Conservation (phyloP, 1,140 invertebrate genomes). For the Nebria ingens region DNA sequence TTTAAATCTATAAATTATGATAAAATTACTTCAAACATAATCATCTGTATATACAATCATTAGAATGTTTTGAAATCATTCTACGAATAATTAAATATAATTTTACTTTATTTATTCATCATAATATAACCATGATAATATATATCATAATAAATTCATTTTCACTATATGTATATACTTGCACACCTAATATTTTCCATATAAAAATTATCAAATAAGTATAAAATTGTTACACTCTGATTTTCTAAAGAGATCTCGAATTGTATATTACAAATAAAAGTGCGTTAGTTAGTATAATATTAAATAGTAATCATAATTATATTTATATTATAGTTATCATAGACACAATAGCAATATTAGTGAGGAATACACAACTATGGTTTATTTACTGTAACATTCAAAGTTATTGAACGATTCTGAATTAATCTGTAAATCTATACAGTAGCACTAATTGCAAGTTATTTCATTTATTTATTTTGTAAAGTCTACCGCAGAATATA, state of each 20-base stretch:
- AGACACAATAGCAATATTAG: not conserved
- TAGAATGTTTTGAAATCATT: not conserved
- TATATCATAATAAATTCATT: not conserved
- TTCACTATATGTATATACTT: not conserved
- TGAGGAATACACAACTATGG: not conserved
- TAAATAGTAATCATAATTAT: no score
- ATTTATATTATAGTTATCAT: no score
- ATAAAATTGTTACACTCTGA: not conserved
- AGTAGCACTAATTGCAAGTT: not conserved
- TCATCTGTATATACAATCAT: not conserved
- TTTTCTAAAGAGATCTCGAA: not conserved
- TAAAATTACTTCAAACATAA: not conserved
- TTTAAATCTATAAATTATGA: not conserved
- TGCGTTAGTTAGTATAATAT: no score
- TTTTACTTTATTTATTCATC: not conserved
- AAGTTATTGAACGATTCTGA: not conserved
- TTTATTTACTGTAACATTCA: not conserved
- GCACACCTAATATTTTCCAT: not conserved
- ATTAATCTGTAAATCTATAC: not conserved
- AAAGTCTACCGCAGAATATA: not conserved
- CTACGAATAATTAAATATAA: not conserved
- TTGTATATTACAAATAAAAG: slow-evolving; percentile 4
- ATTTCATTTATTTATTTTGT: not conserved
- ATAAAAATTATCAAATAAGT: not conserved
- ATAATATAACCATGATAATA: not conserved